Evolutionary conservation across 2,113 vertebrate genomes (phyloP).

Genomic region (Chaetops frenatus): DNA sequence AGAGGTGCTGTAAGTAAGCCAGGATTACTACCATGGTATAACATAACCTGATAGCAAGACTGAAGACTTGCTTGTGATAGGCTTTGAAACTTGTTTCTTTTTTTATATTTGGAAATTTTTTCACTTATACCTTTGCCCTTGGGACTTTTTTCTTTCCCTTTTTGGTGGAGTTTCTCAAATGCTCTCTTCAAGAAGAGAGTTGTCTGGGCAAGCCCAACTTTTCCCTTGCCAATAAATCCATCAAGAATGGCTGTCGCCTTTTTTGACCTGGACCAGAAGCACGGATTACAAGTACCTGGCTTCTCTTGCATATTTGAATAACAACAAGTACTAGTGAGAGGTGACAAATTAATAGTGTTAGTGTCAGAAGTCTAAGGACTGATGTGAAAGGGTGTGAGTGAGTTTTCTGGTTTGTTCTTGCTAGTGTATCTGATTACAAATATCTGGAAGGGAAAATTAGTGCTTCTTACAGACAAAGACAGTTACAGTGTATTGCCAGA

Average conservation of each 20-base stretch:
- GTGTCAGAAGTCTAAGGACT: neutral
- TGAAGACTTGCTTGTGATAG: neutral
- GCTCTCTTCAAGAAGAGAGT: neutral
- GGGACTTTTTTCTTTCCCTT: neutral
- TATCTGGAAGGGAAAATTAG: neutral
- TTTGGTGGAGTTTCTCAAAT: neutral
- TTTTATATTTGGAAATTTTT: neutral
- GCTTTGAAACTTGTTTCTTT: neutral
- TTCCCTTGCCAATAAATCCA: neutral
- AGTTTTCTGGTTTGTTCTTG: neutral
- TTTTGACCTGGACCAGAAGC: neutral
- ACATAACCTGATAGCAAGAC: neutral
- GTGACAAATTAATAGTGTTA: neutral
- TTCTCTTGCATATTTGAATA: neutral
- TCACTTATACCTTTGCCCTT: neutral
- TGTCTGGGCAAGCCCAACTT: neutral
- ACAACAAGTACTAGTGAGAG: neutral
- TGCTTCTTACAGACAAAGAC: neutral
- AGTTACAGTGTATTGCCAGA: neutral
- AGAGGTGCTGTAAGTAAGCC: conserved; percentile 21
- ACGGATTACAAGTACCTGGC: neutral
- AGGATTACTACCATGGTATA: conserved; percentile 9
- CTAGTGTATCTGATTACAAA: neutral
- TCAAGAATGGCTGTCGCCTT: neutral
- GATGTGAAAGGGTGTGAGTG: neutral